These are phyloP conservation scores for Drosophila affinis DNA, from an alignment of 2,888 invertebrate species.

Conservation along the genomic window DNA sequence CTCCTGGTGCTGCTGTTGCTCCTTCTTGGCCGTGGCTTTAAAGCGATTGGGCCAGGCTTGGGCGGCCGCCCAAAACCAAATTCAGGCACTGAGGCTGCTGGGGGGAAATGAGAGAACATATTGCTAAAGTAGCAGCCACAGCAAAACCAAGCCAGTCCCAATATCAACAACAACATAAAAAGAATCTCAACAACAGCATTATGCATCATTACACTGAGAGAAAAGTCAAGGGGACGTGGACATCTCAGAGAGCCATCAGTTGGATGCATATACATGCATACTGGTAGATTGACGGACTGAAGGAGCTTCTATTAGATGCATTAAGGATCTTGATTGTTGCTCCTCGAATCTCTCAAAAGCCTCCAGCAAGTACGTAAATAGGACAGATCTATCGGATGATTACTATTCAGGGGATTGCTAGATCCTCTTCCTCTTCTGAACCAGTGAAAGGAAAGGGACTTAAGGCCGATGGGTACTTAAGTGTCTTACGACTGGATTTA, in stretches of 20 bases:
- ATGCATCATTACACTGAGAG: constrained; percentile 55
- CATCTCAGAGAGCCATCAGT: background rate
- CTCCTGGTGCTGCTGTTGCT: constrained; percentile 17
- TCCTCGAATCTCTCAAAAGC: no score
- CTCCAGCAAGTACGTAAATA: no score
- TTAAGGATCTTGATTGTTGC: no score
- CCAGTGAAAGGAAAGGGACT: no score
- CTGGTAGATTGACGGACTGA: no score
- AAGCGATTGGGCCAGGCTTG: constrained; percentile 5
- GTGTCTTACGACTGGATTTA: no score
- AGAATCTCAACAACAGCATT: constrained; percentile 49
- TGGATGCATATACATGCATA: background rate
- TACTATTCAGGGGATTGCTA: no score
- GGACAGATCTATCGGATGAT: no score
- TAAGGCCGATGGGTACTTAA: no score
- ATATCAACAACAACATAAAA: constrained; percentile 50
- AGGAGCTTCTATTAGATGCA: no score
- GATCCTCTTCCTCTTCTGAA: no score
- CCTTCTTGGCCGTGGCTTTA: constrained; percentile 14
- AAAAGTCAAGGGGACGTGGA: background rate
- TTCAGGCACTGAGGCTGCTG: constrained; percentile 49
- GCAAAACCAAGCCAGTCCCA: constrained; percentile 41
- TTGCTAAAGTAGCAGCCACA: constrained; percentile 70
- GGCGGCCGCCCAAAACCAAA: constrained; percentile 68
- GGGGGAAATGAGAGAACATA: constrained; percentile 55